These are phyloP conservation scores for Latrodectus hesperus DNA, from an alignment of 2,888 invertebrate species.

Conservation along the genomic window DNA sequence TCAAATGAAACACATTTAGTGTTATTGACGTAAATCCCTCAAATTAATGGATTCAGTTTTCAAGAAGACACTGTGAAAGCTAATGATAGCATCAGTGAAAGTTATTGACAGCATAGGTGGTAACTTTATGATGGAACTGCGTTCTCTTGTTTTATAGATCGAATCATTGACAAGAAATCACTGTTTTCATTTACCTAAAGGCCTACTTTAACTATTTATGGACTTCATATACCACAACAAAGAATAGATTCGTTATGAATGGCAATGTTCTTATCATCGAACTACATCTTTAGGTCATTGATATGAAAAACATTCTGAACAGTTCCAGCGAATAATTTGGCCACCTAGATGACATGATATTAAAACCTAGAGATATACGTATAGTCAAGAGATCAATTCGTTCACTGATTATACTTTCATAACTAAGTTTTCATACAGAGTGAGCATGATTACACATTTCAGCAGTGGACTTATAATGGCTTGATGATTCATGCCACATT, in stretches of 20 bases:
- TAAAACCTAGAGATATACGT: fast-evolving
- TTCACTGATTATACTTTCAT: neutral
- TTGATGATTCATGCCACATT: neutral
- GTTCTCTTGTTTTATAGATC: neutral
- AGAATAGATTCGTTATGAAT: neutral
- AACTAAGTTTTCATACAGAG: neutral
- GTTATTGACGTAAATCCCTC: neutral
- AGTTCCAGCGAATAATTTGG: neutral
- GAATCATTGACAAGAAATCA: neutral
- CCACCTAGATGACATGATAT: neutral
- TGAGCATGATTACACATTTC: neutral
- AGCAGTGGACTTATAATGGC: neutral
- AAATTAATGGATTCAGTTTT: neutral
- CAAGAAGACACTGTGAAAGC: neutral
- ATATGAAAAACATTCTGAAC: neutral
- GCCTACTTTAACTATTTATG: neutral
- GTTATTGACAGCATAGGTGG: too few relatives aligned
- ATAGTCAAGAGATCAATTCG: neutral
- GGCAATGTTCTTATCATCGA: too few relatives aligned
- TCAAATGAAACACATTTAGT: neutral
- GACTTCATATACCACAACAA: neutral
- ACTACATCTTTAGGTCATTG: neutral
- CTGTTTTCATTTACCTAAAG: neutral
- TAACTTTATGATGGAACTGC: too few relatives aligned
- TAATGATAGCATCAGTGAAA: neutral